Conservation (phyloP, 2,113 vertebrate species). For the Blennius ocellaris region DNA sequence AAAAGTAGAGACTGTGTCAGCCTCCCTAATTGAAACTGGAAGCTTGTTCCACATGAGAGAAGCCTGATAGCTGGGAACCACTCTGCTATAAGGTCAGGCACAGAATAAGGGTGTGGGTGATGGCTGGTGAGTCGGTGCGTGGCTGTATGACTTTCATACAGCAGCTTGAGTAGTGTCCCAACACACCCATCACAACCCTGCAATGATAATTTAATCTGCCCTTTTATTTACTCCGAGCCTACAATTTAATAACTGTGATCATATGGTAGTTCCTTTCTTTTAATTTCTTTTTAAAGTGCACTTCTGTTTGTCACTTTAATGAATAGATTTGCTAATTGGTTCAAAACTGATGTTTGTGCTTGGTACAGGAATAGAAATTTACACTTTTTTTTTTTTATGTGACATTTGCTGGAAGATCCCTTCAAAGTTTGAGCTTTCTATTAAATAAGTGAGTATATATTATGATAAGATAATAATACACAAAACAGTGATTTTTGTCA, state of each 20-base stretch:
- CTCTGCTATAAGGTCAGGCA: not conserved
- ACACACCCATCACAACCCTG: not conserved
- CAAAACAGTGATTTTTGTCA: too few relatives aligned
- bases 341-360: not conserved
- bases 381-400: not conserved
- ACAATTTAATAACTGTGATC: not conserved
- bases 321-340: not conserved
- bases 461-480: too few relatives aligned
- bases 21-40: too few relatives aligned
- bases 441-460: too few relatives aligned
- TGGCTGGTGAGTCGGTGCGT: not conserved
- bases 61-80: too few relatives aligned
- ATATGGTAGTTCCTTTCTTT: too few relatives aligned
- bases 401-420: not conserved
- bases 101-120: constrained; percentile 1
- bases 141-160: not conserved
- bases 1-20: too few relatives aligned
- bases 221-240: not conserved
- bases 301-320: not conserved
- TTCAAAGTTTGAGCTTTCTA: not conserved
- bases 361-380: constrained; percentile 6
- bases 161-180: not conserved
- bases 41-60: too few relatives aligned
- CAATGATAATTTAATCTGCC: not conserved
- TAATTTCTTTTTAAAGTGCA: too few relatives aligned